Conservation (phyloP, 92 coral and sea anemone species). For the Zoanthus solanderi region DNA sequence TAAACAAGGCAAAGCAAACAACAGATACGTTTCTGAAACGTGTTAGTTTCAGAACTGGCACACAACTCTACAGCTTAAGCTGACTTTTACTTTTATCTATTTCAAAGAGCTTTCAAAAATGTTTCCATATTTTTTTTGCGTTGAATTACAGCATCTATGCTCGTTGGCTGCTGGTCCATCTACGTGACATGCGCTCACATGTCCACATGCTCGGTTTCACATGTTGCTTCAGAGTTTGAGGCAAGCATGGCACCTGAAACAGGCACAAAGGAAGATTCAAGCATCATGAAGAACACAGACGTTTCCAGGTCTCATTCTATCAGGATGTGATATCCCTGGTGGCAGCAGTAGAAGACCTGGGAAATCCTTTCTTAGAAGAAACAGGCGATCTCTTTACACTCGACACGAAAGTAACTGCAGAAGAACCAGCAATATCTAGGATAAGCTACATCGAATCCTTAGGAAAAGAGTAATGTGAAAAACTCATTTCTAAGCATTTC, state of each 20-base stretch:
- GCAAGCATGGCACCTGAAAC: too few species aligned
- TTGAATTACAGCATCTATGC: too few species aligned
- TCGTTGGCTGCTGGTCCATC: too few species aligned
- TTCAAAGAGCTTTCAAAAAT: too few species aligned
- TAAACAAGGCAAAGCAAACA: not conserved
- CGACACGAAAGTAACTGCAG: conserved; percentile 65
- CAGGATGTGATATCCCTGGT: conserved; percentile 65
- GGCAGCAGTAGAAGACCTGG: conserved; percentile 55
- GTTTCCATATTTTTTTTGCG: too few species aligned
- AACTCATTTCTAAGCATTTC: not conserved
- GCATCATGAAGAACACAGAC: conserved; percentile 69
- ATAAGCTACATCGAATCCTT: not conserved
- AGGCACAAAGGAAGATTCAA: not conserved
- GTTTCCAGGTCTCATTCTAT: conserved; percentile 63
- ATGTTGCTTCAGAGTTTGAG: too few species aligned
- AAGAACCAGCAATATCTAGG: not conserved
- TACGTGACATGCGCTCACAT: too few species aligned
- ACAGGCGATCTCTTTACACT: conserved; percentile 59
- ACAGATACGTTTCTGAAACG: not conserved
- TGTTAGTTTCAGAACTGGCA: too few species aligned
- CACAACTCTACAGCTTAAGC: too few species aligned
- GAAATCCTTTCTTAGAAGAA: conserved; percentile 74
- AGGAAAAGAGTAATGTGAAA: not conserved
- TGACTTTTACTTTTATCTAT: too few species aligned
- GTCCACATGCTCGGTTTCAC: too few species aligned